Conservation (phyloP, 2,113 vertebrate species). For the Hiodon tergisus region DNA sequence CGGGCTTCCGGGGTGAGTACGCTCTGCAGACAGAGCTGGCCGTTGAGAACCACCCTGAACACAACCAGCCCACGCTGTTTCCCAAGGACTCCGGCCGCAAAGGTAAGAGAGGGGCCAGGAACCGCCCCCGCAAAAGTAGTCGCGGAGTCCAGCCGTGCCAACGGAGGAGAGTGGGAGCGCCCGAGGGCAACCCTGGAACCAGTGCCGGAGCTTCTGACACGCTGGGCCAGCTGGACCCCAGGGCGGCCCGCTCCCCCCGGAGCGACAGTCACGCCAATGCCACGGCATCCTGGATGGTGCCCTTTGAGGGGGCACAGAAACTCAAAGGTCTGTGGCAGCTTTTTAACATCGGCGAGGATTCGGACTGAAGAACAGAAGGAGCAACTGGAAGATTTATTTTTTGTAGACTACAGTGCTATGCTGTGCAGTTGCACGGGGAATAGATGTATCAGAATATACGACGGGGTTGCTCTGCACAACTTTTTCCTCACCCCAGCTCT, state of each 20-base stretch:
- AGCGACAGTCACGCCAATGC: too few species aligned
- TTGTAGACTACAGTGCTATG: too few species aligned
- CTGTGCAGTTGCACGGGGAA: neutral
- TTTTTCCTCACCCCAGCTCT: too few species aligned
- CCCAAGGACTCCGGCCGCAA: neutral
- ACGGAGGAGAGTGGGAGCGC: too few species aligned
- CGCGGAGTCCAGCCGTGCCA: too few species aligned
- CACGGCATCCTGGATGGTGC: too few species aligned
- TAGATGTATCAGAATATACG: too few species aligned
- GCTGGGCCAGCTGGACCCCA: too few species aligned
- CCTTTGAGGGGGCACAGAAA: neutral
- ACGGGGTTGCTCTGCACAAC: neutral
- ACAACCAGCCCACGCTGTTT: neutral
- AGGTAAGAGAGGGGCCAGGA: neutral
- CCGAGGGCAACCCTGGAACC: neutral
- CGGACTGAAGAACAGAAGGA: constrained; percentile 36
- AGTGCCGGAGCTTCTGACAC: too few species aligned
- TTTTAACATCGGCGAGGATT: constrained; percentile 50
- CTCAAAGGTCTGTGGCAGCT: constrained; percentile 51
- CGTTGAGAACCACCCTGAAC: neutral
- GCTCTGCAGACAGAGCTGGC: neutral
- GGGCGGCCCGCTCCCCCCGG: too few species aligned
- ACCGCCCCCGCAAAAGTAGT: too few species aligned
- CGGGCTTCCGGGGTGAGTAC: neutral
- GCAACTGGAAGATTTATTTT: neutral